Base-by-base conservation (phyloP, 1,140 invertebrate species). In the Manduca sexta region DNA sequence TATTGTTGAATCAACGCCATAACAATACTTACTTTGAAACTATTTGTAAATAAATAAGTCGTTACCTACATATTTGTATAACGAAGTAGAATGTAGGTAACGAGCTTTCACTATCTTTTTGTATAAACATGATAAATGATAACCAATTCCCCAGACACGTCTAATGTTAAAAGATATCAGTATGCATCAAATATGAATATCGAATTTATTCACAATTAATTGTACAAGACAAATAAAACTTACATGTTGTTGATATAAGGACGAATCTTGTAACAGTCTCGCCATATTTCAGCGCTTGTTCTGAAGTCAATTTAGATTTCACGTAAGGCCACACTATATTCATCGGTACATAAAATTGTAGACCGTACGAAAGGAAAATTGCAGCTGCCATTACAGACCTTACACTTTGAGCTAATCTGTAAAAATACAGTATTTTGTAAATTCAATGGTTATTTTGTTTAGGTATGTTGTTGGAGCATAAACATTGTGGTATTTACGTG, bases 311-410 rank as follows among this genome's bases (percentile, higher is more conserved):
- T 56, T 89, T 87, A 13, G 84, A 81, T 68, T 89, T 89, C 11
- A 94, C 79, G 45, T 80, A 87, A 1, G 95, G 94, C 92, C 95
- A 97, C 15, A 97, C 90, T 49, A 98, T 96, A 56, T 92, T 92
- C 72, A 97, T 91, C 3, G 96, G 95, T 17, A 98, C 96, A 82
- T 97, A 98, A 56, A 97, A 94, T 82, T 98, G 96, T 12, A 98
- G 88, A 16, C 93, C 92, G 75, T 96, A 97, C 0, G 94, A 94
- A 7, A 97, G 87, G 65, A 96, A 96, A 56, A 97, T 95, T 1
- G 94, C 92, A 1, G 94, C 62, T 0, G 94, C 93, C 93, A 97
- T 97, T 66, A 93, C 91, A 10, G 95, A 73, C 40, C 93, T 89
- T 4, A 96, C 94, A 53, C 90, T 88, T 75, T 95, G 91, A 29